phyloP scores from a whole-genome alignment of 2,113 vertebrate genomes.

The Syngnathoides biaculeatus region DNA sequence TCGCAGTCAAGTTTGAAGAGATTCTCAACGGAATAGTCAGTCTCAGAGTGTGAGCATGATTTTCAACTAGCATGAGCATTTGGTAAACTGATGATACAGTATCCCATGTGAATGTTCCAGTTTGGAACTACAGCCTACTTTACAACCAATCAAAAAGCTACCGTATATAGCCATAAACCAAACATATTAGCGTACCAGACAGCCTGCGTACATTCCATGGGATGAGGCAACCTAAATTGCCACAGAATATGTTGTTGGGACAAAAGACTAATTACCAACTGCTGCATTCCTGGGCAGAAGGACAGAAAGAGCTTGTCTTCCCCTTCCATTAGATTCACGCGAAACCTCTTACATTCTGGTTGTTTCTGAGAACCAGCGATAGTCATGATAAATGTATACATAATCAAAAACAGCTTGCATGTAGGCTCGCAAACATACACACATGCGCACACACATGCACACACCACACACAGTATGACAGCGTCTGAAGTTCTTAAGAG shows the following conservation, averaged over 20 bases:
- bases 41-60: neutral
- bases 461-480: slow-evolving; percentile 14
- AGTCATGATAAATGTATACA: neutral
- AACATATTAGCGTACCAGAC: slow-evolving; percentile 27
- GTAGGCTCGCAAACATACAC: too few relatives aligned
- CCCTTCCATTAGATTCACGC: neutral
- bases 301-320: neutral
- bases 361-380: neutral
- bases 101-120: slow-evolving; percentile 9
- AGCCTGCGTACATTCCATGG: slow-evolving; percentile 37
- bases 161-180: neutral
- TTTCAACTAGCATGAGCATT: neutral
- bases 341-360: neutral
- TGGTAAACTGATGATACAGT: neutral
- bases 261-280: slow-evolving; percentile 51
- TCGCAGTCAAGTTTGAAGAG: too few relatives aligned
- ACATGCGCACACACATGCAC: slow-evolving; percentile 23
- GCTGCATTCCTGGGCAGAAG: slow-evolving; percentile 29
- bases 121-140: neutral
- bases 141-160: slow-evolving; percentile 20
- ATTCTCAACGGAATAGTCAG: too few relatives aligned
- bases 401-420: neutral
- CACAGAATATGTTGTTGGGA: slow-evolving; percentile 41
- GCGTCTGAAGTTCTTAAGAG: neutral
- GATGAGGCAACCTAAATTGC: slow-evolving; percentile 44